Base-by-base conservation (phyloP, 64 coral and sea anemone species). In the Dendronephthya gigantea region DNA sequence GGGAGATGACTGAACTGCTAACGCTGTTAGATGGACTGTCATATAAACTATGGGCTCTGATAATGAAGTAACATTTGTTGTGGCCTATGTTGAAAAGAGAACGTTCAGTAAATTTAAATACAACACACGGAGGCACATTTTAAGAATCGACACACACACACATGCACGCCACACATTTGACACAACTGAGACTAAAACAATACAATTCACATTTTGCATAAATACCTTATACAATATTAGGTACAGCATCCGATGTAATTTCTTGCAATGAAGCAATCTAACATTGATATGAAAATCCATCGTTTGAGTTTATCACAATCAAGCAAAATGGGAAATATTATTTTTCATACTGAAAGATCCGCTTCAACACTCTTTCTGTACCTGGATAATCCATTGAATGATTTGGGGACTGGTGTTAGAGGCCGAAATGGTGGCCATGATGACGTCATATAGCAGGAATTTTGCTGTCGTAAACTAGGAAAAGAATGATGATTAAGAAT, bases 211-310 rank as follows among this genome's bases (percentile, higher is more conserved):
- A 79, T 35, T 29, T 33, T 36, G 19, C 15, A 79, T 19, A 34
- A 8, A 66, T 90, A 98, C 95, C 92, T 98, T 90, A 10, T 86
- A 52, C 75, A 93, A 98, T 43, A 98, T 93, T 56, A 91, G 85
- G 43, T 84, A 98, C 15, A 98, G 40, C 69, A 98, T 51, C 62
- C 90, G 90, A 82, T 98, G 95, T 16, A 98, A 50, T 19, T 90
- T 93, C 50, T 91, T 98, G 68, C 89, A 98, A 8, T 92, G 89
- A 29, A 98, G 82, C 34, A 93, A 30, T 36, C 88, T 88, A 22
- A 34, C n/a, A n/a, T n/a, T n/a, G n/a, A n/a, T 45, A 45, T 45
- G 4, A 11, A 45, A 45, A 6, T 45, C 41, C 4, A 11, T 45
- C 11, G 41, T 45, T 45, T 45, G 41, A 45, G 41, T 45, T 45